Percentiles rank a stretch among this genome's conserved stretches.
Evolutionary conservation across 2,113 vertebrate genomes (phyloP).

Genomic region (Erythrocercus mccallii): DNA sequence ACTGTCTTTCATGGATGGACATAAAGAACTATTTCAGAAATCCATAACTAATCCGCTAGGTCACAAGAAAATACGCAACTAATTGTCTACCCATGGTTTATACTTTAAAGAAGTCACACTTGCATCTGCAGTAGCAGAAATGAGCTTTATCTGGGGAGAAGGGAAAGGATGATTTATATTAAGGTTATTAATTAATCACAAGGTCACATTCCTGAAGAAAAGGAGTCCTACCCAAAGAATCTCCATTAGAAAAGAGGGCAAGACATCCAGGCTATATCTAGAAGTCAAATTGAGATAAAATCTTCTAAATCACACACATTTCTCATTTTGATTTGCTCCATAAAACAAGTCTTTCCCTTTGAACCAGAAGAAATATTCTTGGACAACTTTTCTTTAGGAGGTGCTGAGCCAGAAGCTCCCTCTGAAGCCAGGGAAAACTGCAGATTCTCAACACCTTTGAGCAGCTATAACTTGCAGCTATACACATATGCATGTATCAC

Average conservation of each 20-base stretch:
- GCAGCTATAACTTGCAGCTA: background rate
- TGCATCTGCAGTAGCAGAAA: background rate
- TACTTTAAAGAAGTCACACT: background rate
- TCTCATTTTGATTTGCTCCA: background rate
- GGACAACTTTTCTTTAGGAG: background rate
- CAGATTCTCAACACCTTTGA: background rate
- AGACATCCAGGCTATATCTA: background rate
- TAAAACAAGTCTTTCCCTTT: background rate
- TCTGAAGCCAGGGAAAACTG: background rate
- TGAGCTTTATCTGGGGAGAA: background rate
- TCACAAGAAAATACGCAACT: background rate
- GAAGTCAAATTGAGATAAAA: background rate
- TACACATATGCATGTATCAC: fast-evolving
- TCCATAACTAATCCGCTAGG: fast-evolving
- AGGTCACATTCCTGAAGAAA: background rate
- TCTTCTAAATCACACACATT: background rate
- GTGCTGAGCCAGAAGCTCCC: background rate
- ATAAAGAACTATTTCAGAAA: background rate
- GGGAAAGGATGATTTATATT: background rate
- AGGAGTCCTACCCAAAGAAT: background rate
- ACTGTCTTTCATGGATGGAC: background rate
- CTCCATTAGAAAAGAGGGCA: background rate
- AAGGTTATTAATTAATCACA: background rate
- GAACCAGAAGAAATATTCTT: background rate
- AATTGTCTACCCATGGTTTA: no score